Percentiles rank a stretch among this genome's conserved stretches.
phyloP scores from a whole-genome alignment of 2,888 invertebrate genomes.

The Epinotia nisella region DNA sequence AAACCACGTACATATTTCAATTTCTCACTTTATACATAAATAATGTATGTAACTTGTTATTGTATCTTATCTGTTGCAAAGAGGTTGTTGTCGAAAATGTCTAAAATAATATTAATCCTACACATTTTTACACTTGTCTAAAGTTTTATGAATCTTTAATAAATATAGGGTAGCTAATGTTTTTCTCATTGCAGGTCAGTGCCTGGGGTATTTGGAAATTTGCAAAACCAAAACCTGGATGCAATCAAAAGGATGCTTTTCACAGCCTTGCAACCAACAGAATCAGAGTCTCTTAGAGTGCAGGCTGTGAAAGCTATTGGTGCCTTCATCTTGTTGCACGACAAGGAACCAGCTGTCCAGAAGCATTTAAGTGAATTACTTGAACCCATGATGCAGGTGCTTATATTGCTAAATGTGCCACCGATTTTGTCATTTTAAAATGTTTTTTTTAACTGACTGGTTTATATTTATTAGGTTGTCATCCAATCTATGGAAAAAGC shows the following conservation, averaged over 20 bases:
- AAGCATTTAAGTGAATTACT: slow-evolving; percentile 95
- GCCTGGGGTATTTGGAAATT: slow-evolving; percentile 98
- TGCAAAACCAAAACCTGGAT: slow-evolving; percentile 95
- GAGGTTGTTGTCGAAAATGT: too few relatives aligned
- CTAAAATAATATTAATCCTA: too few relatives aligned
- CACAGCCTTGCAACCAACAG: slow-evolving; percentile 90
- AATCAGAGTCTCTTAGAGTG: slow-evolving; percentile 89
- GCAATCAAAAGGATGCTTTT: slow-evolving; percentile 98
- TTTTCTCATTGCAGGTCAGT: slow-evolving; percentile 87
- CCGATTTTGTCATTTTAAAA: neutral
- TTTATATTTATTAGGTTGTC: slow-evolving; percentile 81
- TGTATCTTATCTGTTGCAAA: too few relatives aligned
- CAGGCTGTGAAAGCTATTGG: slow-evolving; percentile 94
- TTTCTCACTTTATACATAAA: too few relatives aligned
- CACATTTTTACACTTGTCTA: too few relatives aligned
- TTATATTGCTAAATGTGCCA: slow-evolving; percentile 38
- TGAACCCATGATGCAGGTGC: slow-evolving; percentile 89
- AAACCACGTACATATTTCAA: too few relatives aligned
- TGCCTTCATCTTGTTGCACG: slow-evolving; percentile 96
- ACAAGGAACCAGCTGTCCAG: slow-evolving; percentile 95
- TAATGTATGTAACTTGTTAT: too few relatives aligned
- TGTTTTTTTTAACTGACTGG: slow-evolving; percentile 1
- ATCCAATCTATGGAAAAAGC: slow-evolving; percentile 92
- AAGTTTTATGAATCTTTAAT: neutral
- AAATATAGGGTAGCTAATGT: neutral